Conservation (phyloP, 2,113 vertebrate species). For the Alethe diademata region DNA sequence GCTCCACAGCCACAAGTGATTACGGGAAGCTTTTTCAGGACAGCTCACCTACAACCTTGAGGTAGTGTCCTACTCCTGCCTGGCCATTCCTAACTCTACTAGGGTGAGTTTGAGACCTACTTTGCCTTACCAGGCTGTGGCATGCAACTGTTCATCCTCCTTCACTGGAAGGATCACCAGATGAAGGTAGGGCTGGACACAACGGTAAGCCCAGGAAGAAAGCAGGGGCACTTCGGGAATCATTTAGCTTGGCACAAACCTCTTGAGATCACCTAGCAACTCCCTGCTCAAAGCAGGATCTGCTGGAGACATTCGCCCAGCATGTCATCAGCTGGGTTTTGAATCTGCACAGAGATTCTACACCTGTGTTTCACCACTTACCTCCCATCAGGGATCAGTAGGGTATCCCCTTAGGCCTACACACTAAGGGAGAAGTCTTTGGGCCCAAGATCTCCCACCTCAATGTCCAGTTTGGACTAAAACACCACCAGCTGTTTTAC, state of each 20-base stretch:
- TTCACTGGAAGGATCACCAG: background rate
- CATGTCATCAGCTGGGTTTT: background rate
- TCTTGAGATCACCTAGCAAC: background rate
- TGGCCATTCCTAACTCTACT: background rate
- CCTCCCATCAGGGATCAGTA: background rate
- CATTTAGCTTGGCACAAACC: background rate
- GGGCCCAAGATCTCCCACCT: background rate
- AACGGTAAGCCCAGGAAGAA: background rate
- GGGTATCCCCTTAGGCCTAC: too few relatives aligned
- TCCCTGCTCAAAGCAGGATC: background rate
- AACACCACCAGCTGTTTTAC: background rate
- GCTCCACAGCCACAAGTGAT: background rate
- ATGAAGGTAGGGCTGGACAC: background rate
- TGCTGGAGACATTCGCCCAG: background rate
- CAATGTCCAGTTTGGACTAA: background rate
- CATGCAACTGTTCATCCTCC: accelerated
- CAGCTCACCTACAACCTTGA: background rate
- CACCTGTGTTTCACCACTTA: background rate
- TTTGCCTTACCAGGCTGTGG: background rate
- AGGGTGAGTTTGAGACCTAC: background rate
- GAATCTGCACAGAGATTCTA: background rate
- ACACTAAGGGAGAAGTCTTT: background rate
- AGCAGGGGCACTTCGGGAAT: background rate
- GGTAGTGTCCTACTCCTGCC: background rate
- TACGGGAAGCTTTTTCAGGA: background rate